Percentiles rank a stretch among this genome's conserved stretches.
These are phyloP conservation scores for Drosophila infuscata DNA, from an alignment of 2,888 invertebrate genomes.

Conservation along the genomic window DNA sequence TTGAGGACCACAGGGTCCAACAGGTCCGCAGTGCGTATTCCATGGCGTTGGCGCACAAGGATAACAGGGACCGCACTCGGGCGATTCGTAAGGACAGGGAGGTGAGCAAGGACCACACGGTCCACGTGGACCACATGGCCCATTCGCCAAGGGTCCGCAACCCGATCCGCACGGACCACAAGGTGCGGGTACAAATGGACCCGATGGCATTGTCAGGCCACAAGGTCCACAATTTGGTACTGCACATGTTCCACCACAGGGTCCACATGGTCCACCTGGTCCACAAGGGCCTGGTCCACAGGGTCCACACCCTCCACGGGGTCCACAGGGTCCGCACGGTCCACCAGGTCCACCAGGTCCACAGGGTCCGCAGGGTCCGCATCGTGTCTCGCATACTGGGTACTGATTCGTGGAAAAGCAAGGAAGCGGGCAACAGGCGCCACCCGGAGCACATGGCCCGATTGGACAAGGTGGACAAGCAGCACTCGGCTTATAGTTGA, in stretches of 20 bases:
- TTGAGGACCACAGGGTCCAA: conserved; percentile 25
- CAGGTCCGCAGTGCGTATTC: conserved; percentile 24
- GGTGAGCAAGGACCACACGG: conserved; percentile 67
- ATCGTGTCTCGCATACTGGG: conserved; percentile 23
- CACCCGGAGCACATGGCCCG: conserved; percentile 18
- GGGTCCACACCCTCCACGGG: conserved; percentile 3
- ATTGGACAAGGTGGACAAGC: conserved; percentile 21
- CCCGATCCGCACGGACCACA: conserved; percentile 68
- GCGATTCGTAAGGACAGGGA: conserved; percentile 20
- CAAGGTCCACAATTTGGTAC: conserved; percentile 21
- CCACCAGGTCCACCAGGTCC: conserved; percentile 9
- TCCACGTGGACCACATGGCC: conserved; percentile 33
- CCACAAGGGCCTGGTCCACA: conserved; percentile 3
- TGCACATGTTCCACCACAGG: conserved; percentile 11
- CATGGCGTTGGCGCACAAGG: conserved; percentile 21
- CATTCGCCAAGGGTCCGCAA: conserved; percentile 70
- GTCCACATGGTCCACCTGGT: conserved; percentile 11
- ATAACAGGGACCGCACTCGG: conserved; percentile 25
- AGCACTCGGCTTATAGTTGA: conserved; percentile 21
- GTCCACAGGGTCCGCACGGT: conserved; percentile 1
- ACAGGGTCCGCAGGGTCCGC: conserved; percentile 11
- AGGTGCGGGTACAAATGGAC: conserved; percentile 63
- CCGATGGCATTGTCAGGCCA: conserved; percentile 76
- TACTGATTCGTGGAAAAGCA: conserved; percentile 20
- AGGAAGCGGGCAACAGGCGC: conserved; percentile 14